phyloP scores from a whole-genome alignment of 2,113 vertebrate species.

The Menidia beryllina region DNA sequence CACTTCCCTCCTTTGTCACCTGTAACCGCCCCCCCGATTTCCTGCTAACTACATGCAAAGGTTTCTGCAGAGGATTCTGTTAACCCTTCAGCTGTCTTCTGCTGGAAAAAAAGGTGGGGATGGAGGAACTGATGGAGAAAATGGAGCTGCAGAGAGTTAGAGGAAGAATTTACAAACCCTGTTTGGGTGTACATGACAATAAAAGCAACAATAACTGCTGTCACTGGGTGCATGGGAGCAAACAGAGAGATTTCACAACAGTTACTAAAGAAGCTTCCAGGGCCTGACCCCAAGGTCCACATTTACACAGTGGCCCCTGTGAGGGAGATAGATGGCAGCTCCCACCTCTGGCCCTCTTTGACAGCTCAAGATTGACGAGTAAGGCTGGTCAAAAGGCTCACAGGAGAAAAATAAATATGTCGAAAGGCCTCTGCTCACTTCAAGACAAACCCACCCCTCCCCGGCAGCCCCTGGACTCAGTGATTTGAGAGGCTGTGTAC shows the following conservation, averaged over 20 bases:
- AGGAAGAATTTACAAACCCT: constrained; percentile 3
- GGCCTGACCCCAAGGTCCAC: constrained; percentile 71
- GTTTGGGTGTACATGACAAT: constrained; percentile 5
- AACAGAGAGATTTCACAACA: constrained; percentile 65
- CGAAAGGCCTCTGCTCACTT: constrained; percentile 56
- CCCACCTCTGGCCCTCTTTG: constrained; percentile 72
- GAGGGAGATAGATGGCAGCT: constrained; percentile 61
- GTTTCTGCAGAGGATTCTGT: constrained; percentile 43
- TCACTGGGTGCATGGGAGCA: constrained; percentile 22
- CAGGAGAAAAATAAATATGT: constrained; percentile 76
- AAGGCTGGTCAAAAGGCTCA: constrained; percentile 71
- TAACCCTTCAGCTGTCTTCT: constrained; percentile 8
- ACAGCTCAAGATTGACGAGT: constrained; percentile 78
- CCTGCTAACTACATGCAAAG: constrained; percentile 43
- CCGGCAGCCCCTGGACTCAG: constrained; percentile 31
- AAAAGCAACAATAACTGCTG: neutral
- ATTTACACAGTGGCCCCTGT: constrained; percentile 59
- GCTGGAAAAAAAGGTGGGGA: neutral
- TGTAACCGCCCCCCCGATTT: neutral
- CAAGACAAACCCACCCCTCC: constrained; percentile 23
- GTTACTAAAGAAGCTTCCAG: constrained; percentile 63
- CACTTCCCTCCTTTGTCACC: neutral
- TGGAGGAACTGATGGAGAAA: neutral
- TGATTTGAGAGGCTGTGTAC: constrained; percentile 43
- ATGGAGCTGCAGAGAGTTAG: constrained; percentile 3